Percentiles rank a stretch among this genome's conserved stretches.
These are phyloP conservation scores for Trachemys scripta DNA, from an alignment of 2,113 vertebrate genomes.

Conservation along the genomic window DNA sequence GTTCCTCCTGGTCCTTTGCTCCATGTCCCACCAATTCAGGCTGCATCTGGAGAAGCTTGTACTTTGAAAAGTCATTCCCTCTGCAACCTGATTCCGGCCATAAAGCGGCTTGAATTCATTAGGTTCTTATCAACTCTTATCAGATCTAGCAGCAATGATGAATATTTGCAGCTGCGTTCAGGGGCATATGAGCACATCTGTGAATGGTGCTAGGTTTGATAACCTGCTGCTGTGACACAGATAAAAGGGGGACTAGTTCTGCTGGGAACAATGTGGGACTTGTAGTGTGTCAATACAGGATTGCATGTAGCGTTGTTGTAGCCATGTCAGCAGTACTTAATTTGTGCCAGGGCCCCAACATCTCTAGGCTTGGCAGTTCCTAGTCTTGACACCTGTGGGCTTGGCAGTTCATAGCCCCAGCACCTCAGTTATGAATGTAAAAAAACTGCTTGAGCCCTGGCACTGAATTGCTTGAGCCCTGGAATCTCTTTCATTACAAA, in stretches of 20 bases:
- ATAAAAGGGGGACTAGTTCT: not conserved
- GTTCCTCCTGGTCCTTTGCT: not conserved
- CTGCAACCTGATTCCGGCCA: not conserved
- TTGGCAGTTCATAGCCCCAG: no score
- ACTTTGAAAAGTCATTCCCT: not conserved
- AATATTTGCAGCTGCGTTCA: not conserved
- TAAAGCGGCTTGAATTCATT: not conserved
- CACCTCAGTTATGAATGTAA: no score
- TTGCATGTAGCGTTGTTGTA: not conserved
- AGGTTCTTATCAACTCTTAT: not conserved
- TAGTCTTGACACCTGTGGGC: no score
- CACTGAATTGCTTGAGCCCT: no score
- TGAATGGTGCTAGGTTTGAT: not conserved
- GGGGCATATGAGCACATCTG: not conserved
- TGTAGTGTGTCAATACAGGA: not conserved
- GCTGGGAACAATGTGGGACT: not conserved
- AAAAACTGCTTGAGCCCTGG: no score
- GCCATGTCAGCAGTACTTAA: not conserved
- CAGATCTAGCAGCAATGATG: not conserved
- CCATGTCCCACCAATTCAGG: not conserved
- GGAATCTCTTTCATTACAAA: no score
- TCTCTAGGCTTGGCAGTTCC: no score
- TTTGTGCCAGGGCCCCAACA: no score
- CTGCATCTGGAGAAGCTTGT: not conserved
- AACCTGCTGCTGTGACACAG: not conserved